phyloP scores from a whole-genome alignment of 2,797 vertebrate genomes.

The Pantherophis vulpinus region DNA sequence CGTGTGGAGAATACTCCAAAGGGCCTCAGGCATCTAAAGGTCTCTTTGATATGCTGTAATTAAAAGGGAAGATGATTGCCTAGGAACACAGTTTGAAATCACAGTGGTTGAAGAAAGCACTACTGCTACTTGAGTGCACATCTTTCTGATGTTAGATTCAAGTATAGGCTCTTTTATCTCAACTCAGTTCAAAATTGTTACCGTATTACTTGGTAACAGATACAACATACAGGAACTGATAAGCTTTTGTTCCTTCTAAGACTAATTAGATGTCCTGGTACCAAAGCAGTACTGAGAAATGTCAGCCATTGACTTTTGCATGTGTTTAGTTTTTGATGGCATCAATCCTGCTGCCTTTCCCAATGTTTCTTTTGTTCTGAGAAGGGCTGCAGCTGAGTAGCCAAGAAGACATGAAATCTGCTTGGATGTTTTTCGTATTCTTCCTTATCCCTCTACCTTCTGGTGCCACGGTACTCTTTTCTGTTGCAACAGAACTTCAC shows the following conservation, averaged over 20 bases:
- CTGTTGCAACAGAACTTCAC: not conserved
- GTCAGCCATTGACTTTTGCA: not conserved
- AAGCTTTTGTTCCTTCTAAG: not conserved
- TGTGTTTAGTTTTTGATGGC: not conserved
- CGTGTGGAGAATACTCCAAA: too few relatives aligned
- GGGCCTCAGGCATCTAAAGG: not conserved
- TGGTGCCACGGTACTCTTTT: not conserved
- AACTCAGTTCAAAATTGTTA: not conserved
- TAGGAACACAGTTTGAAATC: not conserved
- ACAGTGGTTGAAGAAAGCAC: not conserved
- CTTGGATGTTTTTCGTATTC: not conserved
- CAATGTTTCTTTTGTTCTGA: not conserved
- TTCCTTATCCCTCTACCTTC: not conserved
- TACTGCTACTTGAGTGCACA: not conserved
- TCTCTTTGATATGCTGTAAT: not conserved
- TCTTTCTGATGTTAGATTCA: not conserved
- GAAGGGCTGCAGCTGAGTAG: not conserved
- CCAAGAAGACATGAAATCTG: not conserved
- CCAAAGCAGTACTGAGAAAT: not conserved
- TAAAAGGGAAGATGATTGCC: not conserved
- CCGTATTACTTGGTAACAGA: not conserved
- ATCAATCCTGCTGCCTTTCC: not conserved
- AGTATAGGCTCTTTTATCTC: not conserved
- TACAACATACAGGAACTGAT: not conserved
- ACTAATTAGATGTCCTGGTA: not conserved